A percentile compares a stretch with the other conserved stretches of the same genome.
phyloP scores from a whole-genome alignment of 1,140 invertebrate genomes.

The Geopemphigus sp. region DNA sequence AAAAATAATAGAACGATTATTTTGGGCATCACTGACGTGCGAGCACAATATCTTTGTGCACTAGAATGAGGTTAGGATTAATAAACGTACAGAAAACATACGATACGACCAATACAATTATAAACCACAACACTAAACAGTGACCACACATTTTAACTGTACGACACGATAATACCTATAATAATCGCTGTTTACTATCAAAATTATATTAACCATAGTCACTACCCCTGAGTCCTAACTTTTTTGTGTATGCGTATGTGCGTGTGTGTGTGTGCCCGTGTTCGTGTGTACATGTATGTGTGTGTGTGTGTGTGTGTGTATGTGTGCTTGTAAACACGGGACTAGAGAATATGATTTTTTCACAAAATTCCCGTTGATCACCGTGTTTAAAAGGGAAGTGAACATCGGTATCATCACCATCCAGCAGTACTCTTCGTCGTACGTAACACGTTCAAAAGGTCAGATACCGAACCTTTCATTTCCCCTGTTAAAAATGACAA shows the following conservation, averaged over 20 bases:
- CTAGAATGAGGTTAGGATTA: constrained; percentile 42
- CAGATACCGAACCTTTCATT: too few species aligned
- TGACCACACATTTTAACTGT: too few species aligned
- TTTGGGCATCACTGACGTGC: constrained; percentile 15
- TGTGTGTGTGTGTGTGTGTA: background rate
- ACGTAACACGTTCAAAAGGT: too few species aligned
- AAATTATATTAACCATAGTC: too few species aligned
- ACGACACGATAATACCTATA: too few species aligned
- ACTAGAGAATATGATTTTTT: background rate
- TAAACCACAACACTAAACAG: too few species aligned
- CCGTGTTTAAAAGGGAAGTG: background rate
- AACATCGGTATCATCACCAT: background rate
- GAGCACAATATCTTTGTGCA: background rate
- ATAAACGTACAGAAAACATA: constrained; percentile 20
- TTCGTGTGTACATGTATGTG: background rate
- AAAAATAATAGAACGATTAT: background rate
- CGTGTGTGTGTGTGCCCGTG: background rate
- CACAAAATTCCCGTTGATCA: background rate
- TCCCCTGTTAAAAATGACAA: too few species aligned
- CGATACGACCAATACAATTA: constrained; percentile 16
- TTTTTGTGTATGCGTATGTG: too few species aligned
- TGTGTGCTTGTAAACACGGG: background rate
- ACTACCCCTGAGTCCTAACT: background rate
- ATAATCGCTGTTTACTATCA: too few species aligned
- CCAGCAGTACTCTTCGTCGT: background rate